Percentiles rank a stretch among this genome's conserved stretches.
phyloP scores from a whole-genome alignment of 2,797 vertebrate species.

The Uromys caudimaculatus region DNA sequence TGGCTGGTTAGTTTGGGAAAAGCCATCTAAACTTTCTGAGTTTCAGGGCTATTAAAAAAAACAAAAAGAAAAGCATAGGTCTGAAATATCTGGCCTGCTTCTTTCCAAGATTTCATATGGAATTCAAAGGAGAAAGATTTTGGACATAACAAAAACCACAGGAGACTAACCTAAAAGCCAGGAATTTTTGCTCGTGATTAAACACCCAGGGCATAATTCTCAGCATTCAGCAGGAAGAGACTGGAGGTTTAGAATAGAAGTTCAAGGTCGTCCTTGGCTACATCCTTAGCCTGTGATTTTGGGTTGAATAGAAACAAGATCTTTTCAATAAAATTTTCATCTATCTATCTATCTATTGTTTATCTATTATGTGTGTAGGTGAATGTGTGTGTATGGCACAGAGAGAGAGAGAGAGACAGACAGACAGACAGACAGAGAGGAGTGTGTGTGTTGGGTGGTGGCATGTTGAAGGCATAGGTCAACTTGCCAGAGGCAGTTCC shows the following conservation, averaged over 20 bases:
- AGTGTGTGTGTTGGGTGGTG: not conserved
- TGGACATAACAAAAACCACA: not conserved
- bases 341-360: not conserved
- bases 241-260: not conserved
- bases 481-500: not conserved
- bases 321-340: not conserved
- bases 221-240: not conserved
- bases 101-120: not conserved
- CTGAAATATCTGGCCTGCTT: not conserved
- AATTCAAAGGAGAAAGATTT: not conserved
- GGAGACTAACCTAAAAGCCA: not conserved
- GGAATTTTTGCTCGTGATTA: not conserved
- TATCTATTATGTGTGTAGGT: no score
- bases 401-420: no score
- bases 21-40: no score
- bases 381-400: not conserved
- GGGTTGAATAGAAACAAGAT: not conserved
- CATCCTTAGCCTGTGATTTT: not conserved
- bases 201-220: not conserved
- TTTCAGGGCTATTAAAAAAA: not conserved
- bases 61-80: no score
- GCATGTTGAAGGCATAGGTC: not conserved
- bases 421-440: no score
- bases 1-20: not conserved
- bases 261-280: no score